Conservation (phyloP, 1,140 invertebrate genomes). For the Vanessa atalanta region DNA sequence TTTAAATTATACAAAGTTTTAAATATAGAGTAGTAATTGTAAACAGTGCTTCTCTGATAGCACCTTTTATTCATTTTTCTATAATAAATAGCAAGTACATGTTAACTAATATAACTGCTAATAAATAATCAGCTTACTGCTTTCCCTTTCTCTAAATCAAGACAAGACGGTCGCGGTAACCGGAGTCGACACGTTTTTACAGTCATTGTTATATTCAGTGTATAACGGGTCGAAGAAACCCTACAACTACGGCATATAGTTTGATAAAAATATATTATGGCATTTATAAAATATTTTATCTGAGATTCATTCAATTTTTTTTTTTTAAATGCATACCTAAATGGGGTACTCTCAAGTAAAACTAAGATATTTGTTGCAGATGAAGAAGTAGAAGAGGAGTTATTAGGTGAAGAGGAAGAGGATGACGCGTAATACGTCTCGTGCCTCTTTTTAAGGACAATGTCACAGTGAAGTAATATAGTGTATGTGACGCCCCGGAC, state of each 20-base stretch:
- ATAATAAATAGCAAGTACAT: too few relatives aligned
- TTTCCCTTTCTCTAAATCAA: constrained; percentile 18
- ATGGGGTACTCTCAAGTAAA: background rate
- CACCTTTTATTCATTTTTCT: too few relatives aligned
- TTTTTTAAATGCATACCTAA: background rate
- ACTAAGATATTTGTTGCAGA: constrained; percentile 52
- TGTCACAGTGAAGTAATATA: constrained; percentile 79
- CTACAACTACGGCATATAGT: constrained; percentile 17
- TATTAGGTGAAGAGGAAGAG: constrained; percentile 83
- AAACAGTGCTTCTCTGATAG: too few relatives aligned
- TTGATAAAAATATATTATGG: background rate
- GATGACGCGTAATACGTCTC: constrained; percentile 82
- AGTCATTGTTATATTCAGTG: constrained; percentile 28
- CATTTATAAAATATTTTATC: background rate
- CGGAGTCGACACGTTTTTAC: constrained; percentile 30
- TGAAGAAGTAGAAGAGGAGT: constrained; percentile 83
- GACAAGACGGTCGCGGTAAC: constrained; percentile 20
- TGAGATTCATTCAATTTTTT: background rate
- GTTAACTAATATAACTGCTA: too few relatives aligned
- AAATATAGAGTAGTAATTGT: too few relatives aligned
- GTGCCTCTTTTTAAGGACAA: constrained; percentile 74
- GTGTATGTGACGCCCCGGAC: constrained; percentile 74
- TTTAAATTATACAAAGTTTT: too few relatives aligned
- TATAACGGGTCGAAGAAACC: constrained; percentile 26
- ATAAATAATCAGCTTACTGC: background rate